These are phyloP conservation scores for Blennius ocellaris DNA, from an alignment of 2,113 vertebrate genomes.

Conservation along the genomic window DNA sequence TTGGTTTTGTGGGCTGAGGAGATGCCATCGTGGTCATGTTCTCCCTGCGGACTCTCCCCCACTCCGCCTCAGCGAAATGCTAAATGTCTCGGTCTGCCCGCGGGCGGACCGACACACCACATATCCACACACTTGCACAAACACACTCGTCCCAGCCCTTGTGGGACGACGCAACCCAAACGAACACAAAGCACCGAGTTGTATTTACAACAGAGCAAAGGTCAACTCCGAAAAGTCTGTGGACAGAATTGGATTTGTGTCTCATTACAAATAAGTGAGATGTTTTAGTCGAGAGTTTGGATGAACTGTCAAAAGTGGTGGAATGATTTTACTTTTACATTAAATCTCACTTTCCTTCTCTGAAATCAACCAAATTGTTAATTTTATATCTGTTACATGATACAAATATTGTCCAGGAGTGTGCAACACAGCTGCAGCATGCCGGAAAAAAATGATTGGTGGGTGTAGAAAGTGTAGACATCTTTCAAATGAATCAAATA, in stretches of 20 bases:
- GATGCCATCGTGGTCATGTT: constrained; percentile 50
- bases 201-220: constrained; percentile 39
- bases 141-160: neutral
- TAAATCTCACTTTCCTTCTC: no score
- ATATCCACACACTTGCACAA: constrained; percentile 4
- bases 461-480: constrained; percentile 11
- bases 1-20: constrained; percentile 43
- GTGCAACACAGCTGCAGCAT: constrained; percentile 5
- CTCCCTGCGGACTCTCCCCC: constrained; percentile 54
- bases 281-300: no score
- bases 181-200: constrained; percentile 34
- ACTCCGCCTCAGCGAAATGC: constrained; percentile 63
- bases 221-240: constrained; percentile 16
- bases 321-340: no score
- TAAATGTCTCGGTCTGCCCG: constrained; percentile 75
- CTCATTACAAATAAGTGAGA: no score
- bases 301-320: neutral
- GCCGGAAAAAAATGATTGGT: constrained; percentile 13
- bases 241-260: constrained; percentile 7
- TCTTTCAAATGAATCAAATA: constrained; percentile 46
- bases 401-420: constrained; percentile 1
- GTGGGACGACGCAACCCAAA: constrained; percentile 28
- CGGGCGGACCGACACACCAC: constrained; percentile 46
- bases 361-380: neutral
- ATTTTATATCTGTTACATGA: neutral